A percentile compares a stretch with the other conserved stretches of the same genome.
Conservation (phyloP, 2,888 invertebrate species). For the Acanthacorydalis orientalis region DNA sequence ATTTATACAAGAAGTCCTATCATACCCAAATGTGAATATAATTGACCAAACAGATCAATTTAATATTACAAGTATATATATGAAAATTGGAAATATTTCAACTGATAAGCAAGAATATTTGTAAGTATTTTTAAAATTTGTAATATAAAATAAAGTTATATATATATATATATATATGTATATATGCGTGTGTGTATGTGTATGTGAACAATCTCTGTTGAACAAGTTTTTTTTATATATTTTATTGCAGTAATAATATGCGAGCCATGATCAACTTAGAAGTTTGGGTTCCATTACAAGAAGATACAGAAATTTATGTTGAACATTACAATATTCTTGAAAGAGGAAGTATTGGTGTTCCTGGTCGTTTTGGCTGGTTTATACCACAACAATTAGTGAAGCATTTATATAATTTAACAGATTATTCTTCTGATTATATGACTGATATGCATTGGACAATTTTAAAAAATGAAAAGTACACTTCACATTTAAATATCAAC, state of each 20-base stretch:
- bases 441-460: constrained; percentile 32
- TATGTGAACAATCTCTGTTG: too few relatives aligned
- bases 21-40: constrained; percentile 27
- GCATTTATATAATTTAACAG: too few relatives aligned
- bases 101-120: background rate
- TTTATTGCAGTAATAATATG: constrained; percentile 22
- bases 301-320: constrained; percentile 31
- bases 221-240: constrained; percentile 20
- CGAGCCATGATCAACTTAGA: constrained; percentile 47
- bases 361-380: constrained; percentile 49
- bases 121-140: background rate
- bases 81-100: background rate
- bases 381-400: constrained; percentile 26
- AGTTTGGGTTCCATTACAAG: constrained; percentile 48
- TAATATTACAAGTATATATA: constrained; percentile 10
- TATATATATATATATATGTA: constrained; percentile 5
- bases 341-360: constrained; percentile 33
- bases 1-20: constrained; percentile 30
- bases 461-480: constrained; percentile 28
- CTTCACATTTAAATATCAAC: constrained; percentile 30
- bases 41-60: constrained; percentile 27
- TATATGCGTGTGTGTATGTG: too few relatives aligned
- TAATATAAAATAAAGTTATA: constrained; percentile 1
- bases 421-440: too few relatives aligned
- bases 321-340: constrained; percentile 26